Percentiles rank a stretch among this genome's conserved stretches.
phyloP scores from a whole-genome alignment of 2,797 vertebrate genomes.

The Pseudochirops cupreus region DNA sequence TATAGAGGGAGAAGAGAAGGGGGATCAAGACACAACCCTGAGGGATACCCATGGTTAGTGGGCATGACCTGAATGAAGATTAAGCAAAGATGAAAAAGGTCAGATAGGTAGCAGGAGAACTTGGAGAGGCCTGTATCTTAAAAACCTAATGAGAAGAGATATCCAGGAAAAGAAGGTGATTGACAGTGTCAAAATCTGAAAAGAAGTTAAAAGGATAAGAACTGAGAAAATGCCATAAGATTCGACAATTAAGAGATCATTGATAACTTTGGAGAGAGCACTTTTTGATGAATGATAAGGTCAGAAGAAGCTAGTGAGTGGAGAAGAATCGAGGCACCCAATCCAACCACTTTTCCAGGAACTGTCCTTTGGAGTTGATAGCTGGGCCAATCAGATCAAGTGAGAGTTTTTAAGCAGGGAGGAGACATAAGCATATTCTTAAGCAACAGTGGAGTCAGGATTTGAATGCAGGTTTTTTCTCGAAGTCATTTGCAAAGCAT shows the following conservation, averaged over 20 bases:
- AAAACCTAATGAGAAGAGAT: background rate
- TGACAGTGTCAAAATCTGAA: background rate
- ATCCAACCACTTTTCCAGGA: too few relatives aligned
- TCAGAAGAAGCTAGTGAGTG: background rate
- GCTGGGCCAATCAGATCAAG: too few relatives aligned
- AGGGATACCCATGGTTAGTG: background rate
- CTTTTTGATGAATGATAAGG: background rate
- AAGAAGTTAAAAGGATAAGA: background rate
- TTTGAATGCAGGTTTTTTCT: background rate
- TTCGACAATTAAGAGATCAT: background rate
- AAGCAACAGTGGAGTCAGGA: background rate
- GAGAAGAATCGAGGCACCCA: too few relatives aligned
- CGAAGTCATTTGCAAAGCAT: background rate
- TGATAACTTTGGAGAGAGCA: background rate
- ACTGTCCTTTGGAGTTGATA: too few relatives aligned
- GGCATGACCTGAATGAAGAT: background rate
- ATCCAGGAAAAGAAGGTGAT: background rate
- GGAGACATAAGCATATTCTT: background rate
- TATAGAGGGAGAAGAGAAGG: background rate
- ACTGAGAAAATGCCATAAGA: background rate
- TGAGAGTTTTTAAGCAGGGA: background rate
- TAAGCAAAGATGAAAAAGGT: background rate
- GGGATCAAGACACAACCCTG: background rate
- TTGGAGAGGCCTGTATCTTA: background rate
- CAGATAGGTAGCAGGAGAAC: background rate